Conservation (phyloP, 2,797 vertebrate genomes). For the Onychomys torridus region DNA sequence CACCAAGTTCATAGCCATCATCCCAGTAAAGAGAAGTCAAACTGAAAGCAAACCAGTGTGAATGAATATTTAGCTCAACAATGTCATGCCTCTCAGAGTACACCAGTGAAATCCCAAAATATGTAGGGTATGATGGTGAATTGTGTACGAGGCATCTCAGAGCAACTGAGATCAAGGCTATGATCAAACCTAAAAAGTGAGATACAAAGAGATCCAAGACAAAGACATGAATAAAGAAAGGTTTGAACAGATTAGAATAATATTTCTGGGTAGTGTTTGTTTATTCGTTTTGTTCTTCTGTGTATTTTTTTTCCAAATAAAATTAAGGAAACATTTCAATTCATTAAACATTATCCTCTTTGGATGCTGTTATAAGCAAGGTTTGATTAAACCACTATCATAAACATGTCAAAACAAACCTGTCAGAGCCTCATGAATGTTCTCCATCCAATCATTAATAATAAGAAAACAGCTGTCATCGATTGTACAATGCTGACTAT, state of each 20-base stretch:
- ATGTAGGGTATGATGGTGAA: background rate
- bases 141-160: background rate
- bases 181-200: background rate
- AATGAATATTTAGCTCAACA: constrained; percentile 31
- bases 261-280: background rate
- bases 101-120: background rate
- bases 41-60: constrained; percentile 40
- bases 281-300: constrained; percentile 5
- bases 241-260: background rate
- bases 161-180: background rate
- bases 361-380: constrained; percentile 36
- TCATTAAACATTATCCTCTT: constrained; percentile 60
- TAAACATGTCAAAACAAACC: constrained; percentile 70
- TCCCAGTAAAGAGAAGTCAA: constrained; percentile 32
- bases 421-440: background rate
- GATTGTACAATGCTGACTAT: background rate
- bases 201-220: background rate
- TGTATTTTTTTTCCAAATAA: constrained; percentile 27
- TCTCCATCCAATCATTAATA: constrained; percentile 53
- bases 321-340: constrained; percentile 51
- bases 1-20: constrained; percentile 43
- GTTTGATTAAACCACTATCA: constrained; percentile 58
- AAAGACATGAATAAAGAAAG: background rate
- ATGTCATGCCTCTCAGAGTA: background rate
- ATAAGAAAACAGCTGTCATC: constrained; percentile 53